A percentile compares a stretch with the other conserved stretches of the same genome.
These are phyloP conservation scores for Condylostylus longicornis DNA, from an alignment of 1,140 invertebrate genomes.

Conservation along the genomic window DNA sequence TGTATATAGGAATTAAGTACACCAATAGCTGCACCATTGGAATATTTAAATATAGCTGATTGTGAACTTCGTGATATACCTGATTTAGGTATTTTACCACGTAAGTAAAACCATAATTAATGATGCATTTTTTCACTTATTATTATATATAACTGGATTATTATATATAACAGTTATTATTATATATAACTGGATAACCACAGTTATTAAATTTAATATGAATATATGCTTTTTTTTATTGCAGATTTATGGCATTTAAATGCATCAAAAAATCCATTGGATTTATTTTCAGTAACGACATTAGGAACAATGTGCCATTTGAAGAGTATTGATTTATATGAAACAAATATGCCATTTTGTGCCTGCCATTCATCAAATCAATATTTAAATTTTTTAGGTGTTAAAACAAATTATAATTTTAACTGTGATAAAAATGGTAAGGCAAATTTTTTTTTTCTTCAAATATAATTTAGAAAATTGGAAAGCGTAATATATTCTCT, in stretches of 20 bases:
- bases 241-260: slow-evolving; percentile 28
- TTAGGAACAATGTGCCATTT: slow-evolving; percentile 25
- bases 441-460: no score
- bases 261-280: slow-evolving; percentile 23
- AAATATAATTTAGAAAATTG: no score
- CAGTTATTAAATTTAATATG: not conserved
- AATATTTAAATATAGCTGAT: slow-evolving; percentile 39
- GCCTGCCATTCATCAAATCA: slow-evolving; percentile 22
- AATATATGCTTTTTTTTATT: slow-evolving; percentile 2
- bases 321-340: slow-evolving; percentile 23
- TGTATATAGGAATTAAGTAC: slow-evolving; percentile 22
- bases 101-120: slow-evolving; percentile 9
- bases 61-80: slow-evolving; percentile 37
- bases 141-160: not conserved
- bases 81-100: slow-evolving; percentile 37
- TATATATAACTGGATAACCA: not conserved
- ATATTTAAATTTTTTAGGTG: slow-evolving; percentile 19
- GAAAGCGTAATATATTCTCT: no score
- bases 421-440: not conserved
- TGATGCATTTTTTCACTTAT: not conserved
- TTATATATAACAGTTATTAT: not conserved
- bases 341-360: slow-evolving; percentile 17
- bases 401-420: slow-evolving; percentile 5
- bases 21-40: slow-evolving; percentile 38
- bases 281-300: slow-evolving; percentile 14